Base-by-base conservation (phyloP, 2,113 vertebrate species). In the Xenopus tropicalis region DNA sequence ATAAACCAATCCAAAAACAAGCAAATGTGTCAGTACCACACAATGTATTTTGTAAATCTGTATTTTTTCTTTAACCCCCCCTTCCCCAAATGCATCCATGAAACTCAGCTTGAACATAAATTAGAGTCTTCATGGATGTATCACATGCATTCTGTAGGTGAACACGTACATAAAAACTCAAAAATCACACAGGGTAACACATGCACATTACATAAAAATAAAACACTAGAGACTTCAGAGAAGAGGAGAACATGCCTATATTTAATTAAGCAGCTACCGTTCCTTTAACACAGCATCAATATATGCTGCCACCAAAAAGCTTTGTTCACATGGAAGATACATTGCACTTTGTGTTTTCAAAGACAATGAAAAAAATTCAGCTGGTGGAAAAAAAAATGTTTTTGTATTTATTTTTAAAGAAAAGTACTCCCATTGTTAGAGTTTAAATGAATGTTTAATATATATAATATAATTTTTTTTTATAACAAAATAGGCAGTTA, bases 401-500 rank as follows among this genome's bases (percentile, higher is more conserved):
- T 90, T 88, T 90, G 90, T 83, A 92, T 92, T 91, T 93, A 93
- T 90, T 94, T 91, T 89, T 92, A 92, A 93, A 94, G 90, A 95
- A 96, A 95, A 96, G 91, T 94, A 95, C 90, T 93, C 89, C 92
- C 89, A 90, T 93, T 91, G 90, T 93, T 92, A 91, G 8, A 93
- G 89, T 91, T 94, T 88, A 94, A 91, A 92, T 54, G 92, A 92
- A 93, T 93, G 89, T 93, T 95, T 91, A 94, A 95, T 95, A 95
- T 94, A 94, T 85, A 84, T 48, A 48, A n/a, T 44, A 44, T 44
- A 44, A 44, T 44, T 44, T 44, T 48, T 10, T 48, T 14, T 95
- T 95, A 96, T 99, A 97, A 96, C 93, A 99, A 99, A 99, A 98
- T 99, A 99, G 94, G 94, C 95, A 96, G 93, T 96, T 94, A 95